Conservation (phyloP, 2,797 vertebrate genomes). For the Nothura maculosa region DNA sequence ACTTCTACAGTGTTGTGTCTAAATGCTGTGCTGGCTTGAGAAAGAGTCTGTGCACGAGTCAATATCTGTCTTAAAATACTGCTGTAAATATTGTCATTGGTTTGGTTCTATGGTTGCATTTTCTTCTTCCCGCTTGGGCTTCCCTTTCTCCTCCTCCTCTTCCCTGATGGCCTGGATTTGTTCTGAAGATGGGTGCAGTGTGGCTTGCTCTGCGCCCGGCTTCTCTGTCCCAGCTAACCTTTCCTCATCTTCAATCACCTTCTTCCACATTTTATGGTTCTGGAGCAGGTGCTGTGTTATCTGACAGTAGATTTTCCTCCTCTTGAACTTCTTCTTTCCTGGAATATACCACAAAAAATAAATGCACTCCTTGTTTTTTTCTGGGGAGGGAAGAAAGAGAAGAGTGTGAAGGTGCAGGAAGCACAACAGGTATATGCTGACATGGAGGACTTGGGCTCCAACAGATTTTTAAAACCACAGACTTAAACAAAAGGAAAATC, state of each 20-base stretch:
- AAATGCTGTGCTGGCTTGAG: constrained; percentile 94
- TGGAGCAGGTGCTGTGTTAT: constrained; percentile 96
- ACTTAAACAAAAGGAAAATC: not conserved
- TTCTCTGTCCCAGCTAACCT: constrained; percentile 78
- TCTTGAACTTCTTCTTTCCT: constrained; percentile 86
- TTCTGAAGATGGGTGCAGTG: constrained; percentile 86
- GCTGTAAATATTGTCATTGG: constrained; percentile 76
- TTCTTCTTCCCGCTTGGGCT: constrained; percentile 74
- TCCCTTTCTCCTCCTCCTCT: constrained; percentile 93
- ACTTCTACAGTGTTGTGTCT: constrained; percentile 99
- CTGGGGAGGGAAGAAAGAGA: not conserved
- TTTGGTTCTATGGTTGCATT: constrained; percentile 55
- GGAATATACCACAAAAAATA: constrained; percentile 23
- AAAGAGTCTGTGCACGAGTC: constrained; percentile 81
- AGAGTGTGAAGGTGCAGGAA: not conserved
- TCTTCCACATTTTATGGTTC: constrained; percentile 99
- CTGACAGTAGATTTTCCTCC: constrained; percentile 94
- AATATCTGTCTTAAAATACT: constrained; percentile 68
- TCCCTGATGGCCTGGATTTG: constrained; percentile 93
- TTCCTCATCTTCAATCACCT: constrained; percentile 92
- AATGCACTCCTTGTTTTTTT: not conserved
- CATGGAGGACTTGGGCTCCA: not conserved
- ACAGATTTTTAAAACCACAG: not conserved
- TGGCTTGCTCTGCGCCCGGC: constrained; percentile 72
- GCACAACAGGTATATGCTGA: not conserved